Percentiles rank a stretch among this genome's conserved stretches.
phyloP scores from a whole-genome alignment of 2,888 invertebrate genomes.

The Augiades crinisus region DNA sequence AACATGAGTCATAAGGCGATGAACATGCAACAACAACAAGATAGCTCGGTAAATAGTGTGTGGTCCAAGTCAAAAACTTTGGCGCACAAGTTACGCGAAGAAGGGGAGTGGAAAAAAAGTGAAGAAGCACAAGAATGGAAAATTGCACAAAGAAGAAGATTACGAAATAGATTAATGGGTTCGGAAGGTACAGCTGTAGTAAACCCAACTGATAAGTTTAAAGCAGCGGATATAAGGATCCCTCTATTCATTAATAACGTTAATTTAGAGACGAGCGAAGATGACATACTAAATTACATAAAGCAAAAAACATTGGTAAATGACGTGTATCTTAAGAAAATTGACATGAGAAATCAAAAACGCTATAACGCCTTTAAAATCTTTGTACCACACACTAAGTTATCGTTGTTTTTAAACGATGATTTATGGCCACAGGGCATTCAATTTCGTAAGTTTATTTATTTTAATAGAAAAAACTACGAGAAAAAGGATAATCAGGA shows the following conservation, averaged over 20 bases:
- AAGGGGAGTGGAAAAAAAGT: too few species aligned
- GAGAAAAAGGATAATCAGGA: too few species aligned
- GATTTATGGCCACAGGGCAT: conserved; percentile 32
- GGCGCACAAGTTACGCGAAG: too few species aligned
- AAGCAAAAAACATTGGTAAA: conserved; percentile 27
- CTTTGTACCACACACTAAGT: conserved; percentile 28
- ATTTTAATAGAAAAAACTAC: too few species aligned
- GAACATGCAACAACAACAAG: too few species aligned
- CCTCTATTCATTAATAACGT: conserved; percentile 31
- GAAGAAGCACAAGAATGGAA: too few species aligned
- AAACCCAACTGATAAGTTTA: conserved; percentile 14
- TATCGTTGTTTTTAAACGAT: conserved; percentile 27
- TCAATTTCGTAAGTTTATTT: too few species aligned
- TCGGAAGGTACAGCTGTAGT: background rate
- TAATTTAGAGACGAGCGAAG: conserved; percentile 22
- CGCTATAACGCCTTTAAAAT: conserved; percentile 33
- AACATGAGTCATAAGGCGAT: too few species aligned
- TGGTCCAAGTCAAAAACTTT: too few species aligned
- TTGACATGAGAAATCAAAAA: conserved; percentile 16
- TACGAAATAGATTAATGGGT: too few species aligned
- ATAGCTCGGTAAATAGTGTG: too few species aligned
- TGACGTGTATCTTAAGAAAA: conserved; percentile 21
- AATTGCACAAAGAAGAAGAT: too few species aligned
- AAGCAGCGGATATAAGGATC: conserved; percentile 27
- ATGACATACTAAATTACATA: conserved; percentile 27